Conservation (phyloP, 1,140 invertebrate species). For the Listronotus bonariensis region DNA sequence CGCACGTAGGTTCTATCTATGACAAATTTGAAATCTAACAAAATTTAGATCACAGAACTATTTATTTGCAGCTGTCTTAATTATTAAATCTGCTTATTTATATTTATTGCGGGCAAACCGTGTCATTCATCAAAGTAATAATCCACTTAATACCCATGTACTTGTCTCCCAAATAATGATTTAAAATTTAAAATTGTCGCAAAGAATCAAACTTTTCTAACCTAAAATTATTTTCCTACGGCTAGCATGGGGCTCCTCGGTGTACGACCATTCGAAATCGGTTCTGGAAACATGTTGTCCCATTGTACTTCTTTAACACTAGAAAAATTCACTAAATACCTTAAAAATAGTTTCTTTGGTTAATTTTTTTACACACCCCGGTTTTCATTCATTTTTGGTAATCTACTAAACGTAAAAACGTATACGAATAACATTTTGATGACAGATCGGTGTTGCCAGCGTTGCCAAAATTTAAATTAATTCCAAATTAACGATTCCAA, state of each 20-base stretch:
- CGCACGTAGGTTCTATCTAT: no score
- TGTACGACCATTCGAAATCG: conserved; percentile 96
- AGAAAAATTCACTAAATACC: background rate
- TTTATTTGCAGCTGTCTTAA: no score
- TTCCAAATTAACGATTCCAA: no score
- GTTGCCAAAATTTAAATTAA: no score
- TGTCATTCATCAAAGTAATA: background rate
- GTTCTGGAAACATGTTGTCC: conserved; percentile 82
- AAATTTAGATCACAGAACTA: no score
- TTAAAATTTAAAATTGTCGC: background rate
- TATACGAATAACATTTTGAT: no score
- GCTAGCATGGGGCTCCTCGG: conserved; percentile 97
- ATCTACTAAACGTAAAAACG: no score
- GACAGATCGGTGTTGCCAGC: no score
- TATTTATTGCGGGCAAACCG: no score
- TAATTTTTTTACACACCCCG: background rate
- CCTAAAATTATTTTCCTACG: conserved; percentile 92
- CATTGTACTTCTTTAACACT: conserved; percentile 63
- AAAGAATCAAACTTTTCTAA: conserved; percentile 59
- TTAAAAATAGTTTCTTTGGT: background rate
- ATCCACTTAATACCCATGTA: conserved; percentile 11
- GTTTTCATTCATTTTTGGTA: background rate
- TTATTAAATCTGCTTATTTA: no score
- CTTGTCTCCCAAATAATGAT: no score
- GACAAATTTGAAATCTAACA: no score